Evolutionary conservation across 2,888 invertebrate species (phyloP).

Genomic region (Syrphus vitripennis): DNA sequence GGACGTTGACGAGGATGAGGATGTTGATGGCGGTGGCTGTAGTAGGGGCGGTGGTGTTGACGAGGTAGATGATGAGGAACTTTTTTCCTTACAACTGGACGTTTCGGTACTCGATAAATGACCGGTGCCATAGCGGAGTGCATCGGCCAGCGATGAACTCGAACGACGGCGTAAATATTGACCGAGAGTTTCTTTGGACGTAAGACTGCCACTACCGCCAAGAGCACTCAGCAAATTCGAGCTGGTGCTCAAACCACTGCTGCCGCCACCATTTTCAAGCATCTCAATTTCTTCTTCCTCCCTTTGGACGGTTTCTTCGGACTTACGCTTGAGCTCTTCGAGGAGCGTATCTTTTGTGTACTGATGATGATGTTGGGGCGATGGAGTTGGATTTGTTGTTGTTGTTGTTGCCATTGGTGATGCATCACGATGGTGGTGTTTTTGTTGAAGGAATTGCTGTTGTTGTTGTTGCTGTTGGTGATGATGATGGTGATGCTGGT

Average conservation of each 20-base stretch:
- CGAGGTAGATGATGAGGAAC: slow-evolving; percentile 81
- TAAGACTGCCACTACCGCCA: slow-evolving; percentile 73
- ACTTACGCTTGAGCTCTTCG: slow-evolving; percentile 74
- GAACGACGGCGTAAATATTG: slow-evolving; percentile 75
- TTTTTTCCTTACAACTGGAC: slow-evolving; percentile 80
- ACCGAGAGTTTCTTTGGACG: slow-evolving; percentile 76
- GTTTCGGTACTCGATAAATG: slow-evolving; percentile 76
- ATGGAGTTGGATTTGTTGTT: slow-evolving; percentile 74
- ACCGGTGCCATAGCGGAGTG: slow-evolving; percentile 74
- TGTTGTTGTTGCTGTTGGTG: slow-evolving; percentile 69
- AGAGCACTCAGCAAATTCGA: slow-evolving; percentile 37
- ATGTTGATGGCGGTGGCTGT: slow-evolving; percentile 75
- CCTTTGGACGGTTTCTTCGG: slow-evolving; percentile 75
- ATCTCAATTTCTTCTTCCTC: slow-evolving; percentile 73
- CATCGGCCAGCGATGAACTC: slow-evolving; percentile 74
- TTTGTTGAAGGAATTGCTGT: slow-evolving; percentile 73
- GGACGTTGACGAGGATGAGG: slow-evolving; percentile 81
- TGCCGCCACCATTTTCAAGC: slow-evolving; percentile 72
- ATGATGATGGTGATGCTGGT: slow-evolving; percentile 72
- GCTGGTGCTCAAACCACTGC: slow-evolving; percentile 48
- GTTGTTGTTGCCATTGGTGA: slow-evolving; percentile 67
- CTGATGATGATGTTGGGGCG: slow-evolving; percentile 75
- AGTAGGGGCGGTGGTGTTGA: slow-evolving; percentile 79
- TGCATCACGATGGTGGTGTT: slow-evolving; percentile 67
- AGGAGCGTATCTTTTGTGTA: slow-evolving; percentile 73